Conservation (phyloP, 2,888 invertebrate genomes). For the Pristionchus entomophagus region DNA sequence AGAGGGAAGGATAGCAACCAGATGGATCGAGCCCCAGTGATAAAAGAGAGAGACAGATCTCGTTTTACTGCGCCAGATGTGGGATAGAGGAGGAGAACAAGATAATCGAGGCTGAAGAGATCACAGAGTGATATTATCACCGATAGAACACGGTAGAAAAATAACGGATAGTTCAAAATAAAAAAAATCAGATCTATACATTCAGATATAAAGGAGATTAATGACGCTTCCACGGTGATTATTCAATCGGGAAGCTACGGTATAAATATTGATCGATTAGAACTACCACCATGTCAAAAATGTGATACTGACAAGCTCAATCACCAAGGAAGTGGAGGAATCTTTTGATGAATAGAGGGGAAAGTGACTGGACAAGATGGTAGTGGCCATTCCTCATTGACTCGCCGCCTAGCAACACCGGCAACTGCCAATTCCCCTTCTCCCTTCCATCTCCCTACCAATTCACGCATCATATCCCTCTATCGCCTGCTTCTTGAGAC, state of each 20-base stretch:
- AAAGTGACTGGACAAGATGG: not conserved
- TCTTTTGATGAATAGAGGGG: no score
- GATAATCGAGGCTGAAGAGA: not conserved
- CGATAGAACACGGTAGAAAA: not conserved
- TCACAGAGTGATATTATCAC: not conserved
- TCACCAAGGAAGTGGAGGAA: no score
- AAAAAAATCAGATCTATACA: no score
- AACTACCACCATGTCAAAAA: no score
- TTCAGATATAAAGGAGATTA: no score
- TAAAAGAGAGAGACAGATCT: slow-evolving; percentile 8
- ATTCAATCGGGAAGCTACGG: no score
- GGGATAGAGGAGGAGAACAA: not conserved
- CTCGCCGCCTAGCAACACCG: not conserved
- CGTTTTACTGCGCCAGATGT: slow-evolving; percentile 22
- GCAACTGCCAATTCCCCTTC: slow-evolving; percentile 28
- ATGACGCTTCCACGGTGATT: no score
- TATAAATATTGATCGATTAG: no score
- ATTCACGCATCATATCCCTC: slow-evolving; percentile 43
- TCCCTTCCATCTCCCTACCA: not conserved
- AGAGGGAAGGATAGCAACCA: not conserved
- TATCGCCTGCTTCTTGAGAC: slow-evolving; percentile 1
- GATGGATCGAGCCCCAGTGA: slow-evolving; percentile 20
- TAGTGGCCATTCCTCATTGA: not conserved
- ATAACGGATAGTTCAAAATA: not conserved
- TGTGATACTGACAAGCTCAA: no score